Base-by-base conservation (phyloP, 2,888 invertebrate species). In the Amiota mariae region DNA sequence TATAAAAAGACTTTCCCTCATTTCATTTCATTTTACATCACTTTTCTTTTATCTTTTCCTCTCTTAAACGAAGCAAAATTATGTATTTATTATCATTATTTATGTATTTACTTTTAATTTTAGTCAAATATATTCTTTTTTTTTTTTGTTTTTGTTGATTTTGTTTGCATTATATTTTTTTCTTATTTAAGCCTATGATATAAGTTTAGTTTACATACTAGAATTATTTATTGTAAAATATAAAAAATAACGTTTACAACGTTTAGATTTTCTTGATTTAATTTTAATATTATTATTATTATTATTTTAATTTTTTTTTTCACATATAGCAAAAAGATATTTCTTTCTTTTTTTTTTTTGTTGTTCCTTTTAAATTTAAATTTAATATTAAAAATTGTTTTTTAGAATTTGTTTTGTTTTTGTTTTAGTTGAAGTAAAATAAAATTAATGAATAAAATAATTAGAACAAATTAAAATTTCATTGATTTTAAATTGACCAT, bases 201-300 rank as follows among this genome's bases (percentile, higher is more conserved):
- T 72, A 67, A 66, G 47, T 72, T 72, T 57, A 66, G 47, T 72
- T 56, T 72, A 67, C 66, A 72, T 36, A 13, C 67, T 67, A 72
- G 8, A 64, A 72, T 46, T 18, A 59, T 59, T 36, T 67, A 72
- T 66, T 67, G 46, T 67, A 72, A 61, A 72, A 67, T 72, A 72
- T 72, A 72, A 72, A 72, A 72, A 72, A 72, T 72, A 67, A 72
- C 72, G 72, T 66, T 72, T 67, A 67, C 64, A 72, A 72, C 67
- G 72, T 72, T 72, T 36, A 59, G 36, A 57, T 71, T 71, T 48
- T 66, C 18, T 51, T 11, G 13, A n/a, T 51, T 51, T 59, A 20
- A 59, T 59, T 12, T 20, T 18, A 18, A 18, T 59, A 64, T 64
- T n/a, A 71, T 54, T 66, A 66, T 66, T 66, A 48, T 18, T 49